phyloP scores from a whole-genome alignment of 2,113 vertebrate species.

The Sakesphorus luctuosus region DNA sequence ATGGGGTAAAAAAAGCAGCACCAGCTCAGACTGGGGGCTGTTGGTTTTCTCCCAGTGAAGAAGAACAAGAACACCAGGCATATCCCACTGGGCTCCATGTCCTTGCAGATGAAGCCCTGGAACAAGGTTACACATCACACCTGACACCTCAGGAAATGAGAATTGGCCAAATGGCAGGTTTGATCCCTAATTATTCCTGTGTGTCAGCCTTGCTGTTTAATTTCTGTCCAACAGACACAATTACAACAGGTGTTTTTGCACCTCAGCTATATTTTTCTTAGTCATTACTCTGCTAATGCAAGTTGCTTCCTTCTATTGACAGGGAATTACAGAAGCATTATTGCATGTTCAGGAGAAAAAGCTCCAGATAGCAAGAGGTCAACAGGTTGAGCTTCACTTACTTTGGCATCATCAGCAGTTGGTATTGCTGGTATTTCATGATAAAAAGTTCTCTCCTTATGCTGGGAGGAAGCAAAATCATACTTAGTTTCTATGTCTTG shows the following conservation, averaged over 20 bases:
- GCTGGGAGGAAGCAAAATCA: background rate
- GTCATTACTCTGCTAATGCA: background rate
- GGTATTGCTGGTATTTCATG: background rate
- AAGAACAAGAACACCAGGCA: background rate
- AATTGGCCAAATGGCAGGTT: background rate
- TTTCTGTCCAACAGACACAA: background rate
- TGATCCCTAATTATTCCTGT: background rate
- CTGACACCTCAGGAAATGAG: background rate
- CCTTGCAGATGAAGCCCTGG: background rate
- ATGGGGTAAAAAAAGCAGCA: accelerated
- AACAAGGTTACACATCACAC: background rate
- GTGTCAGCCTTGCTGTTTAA: background rate
- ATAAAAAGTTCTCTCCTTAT: background rate
- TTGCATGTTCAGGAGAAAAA: constrained; percentile 34
- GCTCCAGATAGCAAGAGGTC: background rate
- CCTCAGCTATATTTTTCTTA: constrained; percentile 12
- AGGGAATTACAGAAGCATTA: constrained; percentile 25
- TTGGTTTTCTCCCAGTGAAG: background rate
- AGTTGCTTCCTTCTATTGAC: background rate
- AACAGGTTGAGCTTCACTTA: constrained; percentile 11
- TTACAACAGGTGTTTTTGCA: background rate
- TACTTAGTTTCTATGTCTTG: background rate
- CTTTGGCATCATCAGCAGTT: background rate
- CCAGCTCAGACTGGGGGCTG: background rate
- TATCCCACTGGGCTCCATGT: accelerated